Base-by-base conservation (phyloP, 2,888 invertebrate genomes). In the Chirona hameri region DNA sequence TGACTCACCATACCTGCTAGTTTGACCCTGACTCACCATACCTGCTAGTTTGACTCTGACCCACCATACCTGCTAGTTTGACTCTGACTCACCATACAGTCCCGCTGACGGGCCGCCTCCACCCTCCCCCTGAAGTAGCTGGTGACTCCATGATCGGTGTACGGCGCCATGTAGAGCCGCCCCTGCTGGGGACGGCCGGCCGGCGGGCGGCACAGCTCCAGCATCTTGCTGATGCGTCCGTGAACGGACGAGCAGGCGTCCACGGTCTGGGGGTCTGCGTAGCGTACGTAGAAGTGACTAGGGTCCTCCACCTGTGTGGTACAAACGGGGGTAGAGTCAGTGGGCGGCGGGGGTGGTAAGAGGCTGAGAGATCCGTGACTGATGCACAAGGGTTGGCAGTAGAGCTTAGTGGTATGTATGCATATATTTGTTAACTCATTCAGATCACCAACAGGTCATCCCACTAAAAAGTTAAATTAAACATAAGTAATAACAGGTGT, bases 221-320 rank as follows among this genome's bases (percentile, higher is more conserved):
- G 21, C 21, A 46, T 18, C 76, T 9, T 2, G 10, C 46, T 7
- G 46, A 76, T 76, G 39, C 7, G 24, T 1, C 46, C 24, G 46
- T 39, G 10, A 39, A 76, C 39, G 5, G 39, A 0, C 46, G 24
- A 15, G 10, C 15, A 76, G 7, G 39, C 21, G 76, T 81, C 52
- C 52, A 57, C 18, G 27, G 55, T 29, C 24, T 60, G 52, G 27
- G 60, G 46, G 24, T 83, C 82, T 12, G 29, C 79, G 60, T 82
- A 84, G 9, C 81, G 76, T 12, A 81, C 83, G 82, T 81, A 84
- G 48, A 84, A 83, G 82, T 82, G 83, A 48, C 83, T 82, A 10
- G 83, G 81, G 31, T 76, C 69, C 76, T 82, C 83, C n/a, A 83
- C 82, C 83, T 84, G 46, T 7, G 46, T 18, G 1, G 69, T 10